A percentile compares a stretch with the other conserved stretches of the same genome.
Conservation (phyloP, 2,888 invertebrate genomes). For the Tetragonisca angustula region DNA sequence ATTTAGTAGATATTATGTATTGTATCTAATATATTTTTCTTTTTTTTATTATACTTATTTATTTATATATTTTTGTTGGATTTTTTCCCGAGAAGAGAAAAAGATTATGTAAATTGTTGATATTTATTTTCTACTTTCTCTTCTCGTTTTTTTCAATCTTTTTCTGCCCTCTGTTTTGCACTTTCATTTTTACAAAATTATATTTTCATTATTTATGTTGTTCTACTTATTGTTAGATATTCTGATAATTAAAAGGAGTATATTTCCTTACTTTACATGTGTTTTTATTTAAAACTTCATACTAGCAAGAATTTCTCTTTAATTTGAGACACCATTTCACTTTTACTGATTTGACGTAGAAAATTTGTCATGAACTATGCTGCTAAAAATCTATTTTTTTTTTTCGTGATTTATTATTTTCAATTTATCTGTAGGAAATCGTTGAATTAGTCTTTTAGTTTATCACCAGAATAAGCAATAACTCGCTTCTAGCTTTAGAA, state of each 20-base stretch:
- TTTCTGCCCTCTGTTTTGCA: conserved; percentile 9
- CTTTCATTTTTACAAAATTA: neutral
- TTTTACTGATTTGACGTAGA: neutral
- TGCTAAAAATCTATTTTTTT: neutral
- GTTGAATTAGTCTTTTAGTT: neutral
- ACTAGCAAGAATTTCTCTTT: neutral
- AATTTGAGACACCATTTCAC: neutral
- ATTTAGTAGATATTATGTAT: neutral
- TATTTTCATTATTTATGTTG: neutral
- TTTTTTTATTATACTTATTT: neutral
- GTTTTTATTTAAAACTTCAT: neutral
- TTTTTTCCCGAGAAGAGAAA: neutral
- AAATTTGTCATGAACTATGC: neutral
- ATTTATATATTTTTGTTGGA: neutral
- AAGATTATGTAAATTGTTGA: conserved; percentile 21
- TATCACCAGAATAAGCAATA: neutral
- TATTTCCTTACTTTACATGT: neutral
- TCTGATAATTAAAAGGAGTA: neutral
- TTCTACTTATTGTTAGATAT: neutral
- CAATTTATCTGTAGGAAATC: neutral
- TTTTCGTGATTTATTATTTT: neutral
- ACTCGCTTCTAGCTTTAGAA: neutral
- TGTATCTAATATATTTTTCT: neutral
- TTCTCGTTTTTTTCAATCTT: neutral
- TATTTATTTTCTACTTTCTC: conserved; percentile 1